Evolutionary conservation across 2,888 invertebrate genomes (phyloP).

Genomic region (Meghimatium bilineatum): DNA sequence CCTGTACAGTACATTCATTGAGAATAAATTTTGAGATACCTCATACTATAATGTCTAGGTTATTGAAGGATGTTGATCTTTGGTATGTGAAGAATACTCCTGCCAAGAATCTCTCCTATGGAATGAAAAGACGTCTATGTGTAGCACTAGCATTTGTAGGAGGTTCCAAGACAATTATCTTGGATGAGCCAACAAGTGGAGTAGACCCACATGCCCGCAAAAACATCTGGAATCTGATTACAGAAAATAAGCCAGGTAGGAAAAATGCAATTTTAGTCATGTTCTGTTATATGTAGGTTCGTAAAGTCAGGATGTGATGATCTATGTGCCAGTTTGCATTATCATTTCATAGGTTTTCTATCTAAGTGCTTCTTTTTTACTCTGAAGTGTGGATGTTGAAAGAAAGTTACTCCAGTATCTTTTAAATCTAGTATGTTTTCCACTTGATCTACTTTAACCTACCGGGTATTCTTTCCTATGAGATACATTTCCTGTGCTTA

Average conservation of each 20-base stretch:
- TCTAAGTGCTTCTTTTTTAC: too few relatives aligned
- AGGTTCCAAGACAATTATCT: conserved; percentile 75
- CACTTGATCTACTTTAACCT: too few relatives aligned
- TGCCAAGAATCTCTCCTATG: conserved; percentile 76
- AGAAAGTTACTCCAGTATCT: too few relatives aligned
- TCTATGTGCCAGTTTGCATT: too few relatives aligned
- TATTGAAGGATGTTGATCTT: conserved; percentile 74
- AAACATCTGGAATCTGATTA: conserved; percentile 78
- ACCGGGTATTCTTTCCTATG: too few relatives aligned
- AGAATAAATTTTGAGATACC: not conserved
- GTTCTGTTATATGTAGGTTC: not conserved
- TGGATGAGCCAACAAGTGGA: conserved; percentile 77
- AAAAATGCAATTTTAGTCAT: not conserved
- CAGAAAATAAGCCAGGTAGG: conserved; percentile 69
- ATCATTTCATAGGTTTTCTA: too few relatives aligned
- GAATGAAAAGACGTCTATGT: conserved; percentile 77
- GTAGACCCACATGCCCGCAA: conserved; percentile 78
- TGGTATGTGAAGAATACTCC: conserved; percentile 65
- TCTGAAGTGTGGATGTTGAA: too few relatives aligned
- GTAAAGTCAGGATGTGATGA: too few relatives aligned
- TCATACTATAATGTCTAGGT: conserved; percentile 53
- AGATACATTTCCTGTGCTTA: too few relatives aligned
- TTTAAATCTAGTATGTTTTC: too few relatives aligned
- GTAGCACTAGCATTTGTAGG: conserved; percentile 78
- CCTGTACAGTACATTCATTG: not conserved